A percentile compares a stretch with the other conserved stretches of the same genome.
phyloP scores from a whole-genome alignment of 2,113 vertebrate species.

The Mionectes macconnelli region DNA sequence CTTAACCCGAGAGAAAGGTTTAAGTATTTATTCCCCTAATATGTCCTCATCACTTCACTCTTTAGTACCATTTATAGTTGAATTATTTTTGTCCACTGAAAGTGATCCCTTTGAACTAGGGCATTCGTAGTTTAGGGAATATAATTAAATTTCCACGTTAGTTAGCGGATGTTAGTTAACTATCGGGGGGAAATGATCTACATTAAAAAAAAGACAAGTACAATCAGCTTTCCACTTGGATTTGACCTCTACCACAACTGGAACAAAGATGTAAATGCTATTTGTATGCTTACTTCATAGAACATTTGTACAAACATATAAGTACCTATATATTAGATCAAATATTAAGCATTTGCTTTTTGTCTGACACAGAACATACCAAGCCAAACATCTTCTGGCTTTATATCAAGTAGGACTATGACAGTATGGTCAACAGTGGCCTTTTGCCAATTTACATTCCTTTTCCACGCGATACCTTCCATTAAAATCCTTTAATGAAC shows the following conservation, averaged over 20 bases:
- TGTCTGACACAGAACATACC: background rate
- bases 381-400: background rate
- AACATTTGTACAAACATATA: background rate
- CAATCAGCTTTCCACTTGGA: background rate
- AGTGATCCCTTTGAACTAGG: background rate
- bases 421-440: background rate
- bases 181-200: background rate
- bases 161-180: background rate
- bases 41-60: background rate
- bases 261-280: background rate
- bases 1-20: background rate
- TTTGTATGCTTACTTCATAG: background rate
- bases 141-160: background rate
- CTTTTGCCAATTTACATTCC: background rate
- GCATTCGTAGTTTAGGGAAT: background rate
- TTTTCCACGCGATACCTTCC: background rate
- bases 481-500: background rate
- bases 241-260: background rate
- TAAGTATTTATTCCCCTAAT: background rate
- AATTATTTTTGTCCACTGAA: background rate
- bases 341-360: background rate
- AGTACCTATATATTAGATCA: background rate
- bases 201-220: background rate
- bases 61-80: background rate
- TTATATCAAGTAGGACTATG: background rate